These are phyloP conservation scores for Seladonia tumulorum DNA, from an alignment of 2,888 invertebrate species.

Conservation along the genomic window DNA sequence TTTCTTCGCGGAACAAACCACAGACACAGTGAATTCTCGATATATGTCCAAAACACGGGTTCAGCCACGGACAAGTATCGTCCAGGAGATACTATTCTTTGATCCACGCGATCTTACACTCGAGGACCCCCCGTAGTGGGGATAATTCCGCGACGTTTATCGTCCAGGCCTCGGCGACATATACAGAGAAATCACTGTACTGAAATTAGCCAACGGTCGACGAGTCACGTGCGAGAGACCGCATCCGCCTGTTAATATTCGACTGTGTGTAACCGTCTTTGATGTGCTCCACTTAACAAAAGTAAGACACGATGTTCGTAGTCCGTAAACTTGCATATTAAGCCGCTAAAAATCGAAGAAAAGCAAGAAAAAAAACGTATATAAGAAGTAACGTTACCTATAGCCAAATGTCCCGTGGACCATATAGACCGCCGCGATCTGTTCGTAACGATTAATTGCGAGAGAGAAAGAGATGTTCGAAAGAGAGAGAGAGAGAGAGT, in stretches of 20 bases:
- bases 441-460: slow-evolving; percentile 60
- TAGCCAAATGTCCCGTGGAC: slow-evolving; percentile 83
- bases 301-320: slow-evolving; percentile 60
- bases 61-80: too few relatives aligned
- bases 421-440: slow-evolving; percentile 79
- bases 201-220: background rate
- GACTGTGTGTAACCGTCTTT: slow-evolving; percentile 59
- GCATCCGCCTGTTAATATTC: slow-evolving; percentile 48
- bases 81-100: too few relatives aligned
- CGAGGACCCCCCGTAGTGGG: too few relatives aligned
- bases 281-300: slow-evolving; percentile 61
- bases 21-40: too few relatives aligned
- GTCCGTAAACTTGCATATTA: slow-evolving; percentile 53
- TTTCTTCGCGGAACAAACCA: too few relatives aligned
- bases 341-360: slow-evolving; percentile 25
- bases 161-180: too few relatives aligned
- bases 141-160: too few relatives aligned
- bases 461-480: slow-evolving; percentile 48
- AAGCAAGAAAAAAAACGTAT: slow-evolving; percentile 31
- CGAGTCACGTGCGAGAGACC: slow-evolving; percentile 55
- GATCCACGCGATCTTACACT: too few relatives aligned
- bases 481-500: slow-evolving; percentile 30
- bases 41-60: too few relatives aligned
- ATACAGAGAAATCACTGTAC: too few relatives aligned
- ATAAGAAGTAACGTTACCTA: slow-evolving; percentile 72